Conservation (phyloP, 2,888 invertebrate genomes). For the Sepioteuthis lessoniana region DNA sequence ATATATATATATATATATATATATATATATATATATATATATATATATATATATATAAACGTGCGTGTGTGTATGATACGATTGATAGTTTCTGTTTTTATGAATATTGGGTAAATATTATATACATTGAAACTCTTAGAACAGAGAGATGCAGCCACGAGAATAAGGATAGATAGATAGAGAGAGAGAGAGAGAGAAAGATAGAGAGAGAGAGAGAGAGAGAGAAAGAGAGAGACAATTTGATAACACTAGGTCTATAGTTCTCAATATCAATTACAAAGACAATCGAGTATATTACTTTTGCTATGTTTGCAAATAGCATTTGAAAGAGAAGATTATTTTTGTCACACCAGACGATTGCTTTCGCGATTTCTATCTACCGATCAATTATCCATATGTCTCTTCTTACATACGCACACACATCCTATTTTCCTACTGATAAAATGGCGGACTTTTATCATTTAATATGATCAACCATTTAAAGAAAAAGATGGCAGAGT, state of each 20-base stretch:
- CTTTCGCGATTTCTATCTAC: background rate
- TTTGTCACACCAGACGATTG: background rate
- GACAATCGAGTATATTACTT: background rate
- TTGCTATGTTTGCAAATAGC: background rate
- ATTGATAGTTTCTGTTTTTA: too few relatives aligned
- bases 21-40: too few relatives aligned
- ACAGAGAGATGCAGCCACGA: too few relatives aligned
- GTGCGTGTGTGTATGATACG: too few relatives aligned
- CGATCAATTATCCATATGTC: background rate
- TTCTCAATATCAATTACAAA: background rate
- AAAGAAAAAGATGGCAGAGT: background rate
- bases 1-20: too few relatives aligned
- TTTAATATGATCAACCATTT: background rate
- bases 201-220: too few relatives aligned
- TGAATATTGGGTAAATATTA: too few relatives aligned
- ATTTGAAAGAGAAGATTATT: background rate
- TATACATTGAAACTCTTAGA: too few relatives aligned
- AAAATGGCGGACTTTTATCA: background rate
- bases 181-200: too few relatives aligned
- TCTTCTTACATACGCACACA: background rate
- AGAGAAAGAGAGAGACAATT: too few relatives aligned
- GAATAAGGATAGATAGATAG: too few relatives aligned
- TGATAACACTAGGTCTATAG: background rate
- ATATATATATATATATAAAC: too few relatives aligned
- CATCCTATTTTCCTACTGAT: background rate